Conservation (phyloP, 2,797 vertebrate genomes). For the Pogonophryne albipinna region DNA sequence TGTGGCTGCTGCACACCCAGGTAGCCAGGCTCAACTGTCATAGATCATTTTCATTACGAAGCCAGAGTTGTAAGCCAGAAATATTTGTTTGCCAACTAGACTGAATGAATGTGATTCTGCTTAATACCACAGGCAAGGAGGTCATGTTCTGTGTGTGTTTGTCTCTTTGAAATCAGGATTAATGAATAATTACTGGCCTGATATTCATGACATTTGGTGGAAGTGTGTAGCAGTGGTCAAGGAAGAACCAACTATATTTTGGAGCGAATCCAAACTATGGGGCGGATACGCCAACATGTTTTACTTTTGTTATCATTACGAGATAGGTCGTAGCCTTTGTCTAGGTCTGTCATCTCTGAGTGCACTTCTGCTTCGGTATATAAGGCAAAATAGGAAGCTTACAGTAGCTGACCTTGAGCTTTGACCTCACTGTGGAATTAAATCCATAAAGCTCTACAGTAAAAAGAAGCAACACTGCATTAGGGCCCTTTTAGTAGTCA, state of each 20-base stretch:
- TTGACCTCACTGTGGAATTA: slow-evolving; percentile 7
- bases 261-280: too few species aligned
- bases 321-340: too few species aligned
- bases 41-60: background rate
- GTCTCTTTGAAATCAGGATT: too few species aligned
- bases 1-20: slow-evolving; percentile 18
- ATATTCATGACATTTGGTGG: too few species aligned
- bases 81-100: background rate
- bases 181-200: too few species aligned
- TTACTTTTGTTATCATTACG: too few species aligned
- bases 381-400: background rate
- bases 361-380: background rate
- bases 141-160: too few species aligned
- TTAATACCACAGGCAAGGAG: background rate
- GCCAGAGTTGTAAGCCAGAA: background rate
- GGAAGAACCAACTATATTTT: too few species aligned
- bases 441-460: background rate
- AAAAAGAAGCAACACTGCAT: background rate
- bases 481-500: background rate
- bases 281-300: too few species aligned
- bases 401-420: slow-evolving; percentile 5
- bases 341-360: too few species aligned
- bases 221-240: too few species aligned
- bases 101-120: background rate
- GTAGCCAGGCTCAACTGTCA: background rate